Evolutionary conservation across 2,797 vertebrate species (phyloP).

Genomic region (Cynopterus sphinx): DNA sequence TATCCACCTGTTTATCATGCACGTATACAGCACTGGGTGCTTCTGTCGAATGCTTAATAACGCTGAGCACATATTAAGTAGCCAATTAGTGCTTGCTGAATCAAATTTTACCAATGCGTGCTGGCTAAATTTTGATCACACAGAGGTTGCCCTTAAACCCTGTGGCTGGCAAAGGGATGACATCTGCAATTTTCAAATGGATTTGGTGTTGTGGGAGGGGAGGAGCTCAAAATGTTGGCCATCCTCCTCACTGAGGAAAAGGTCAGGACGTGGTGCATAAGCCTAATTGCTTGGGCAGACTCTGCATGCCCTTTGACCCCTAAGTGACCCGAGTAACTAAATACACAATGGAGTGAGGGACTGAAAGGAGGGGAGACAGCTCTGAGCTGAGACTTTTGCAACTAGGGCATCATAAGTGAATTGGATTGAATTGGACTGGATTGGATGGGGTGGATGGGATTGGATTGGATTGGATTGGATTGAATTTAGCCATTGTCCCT

Average conservation of each 20-base stretch:
- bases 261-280: constrained; percentile 71
- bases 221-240: constrained; percentile 23
- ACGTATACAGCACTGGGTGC: neutral
- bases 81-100: neutral
- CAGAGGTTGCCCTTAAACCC: neutral
- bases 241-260: constrained; percentile 25
- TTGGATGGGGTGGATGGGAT: neutral
- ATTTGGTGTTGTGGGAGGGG: constrained; percentile 17
- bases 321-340: constrained; percentile 54
- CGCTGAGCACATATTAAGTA: neutral
- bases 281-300: constrained; percentile 76
- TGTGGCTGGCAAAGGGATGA: neutral
- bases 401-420: neutral
- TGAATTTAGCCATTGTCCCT: constrained; percentile 36
- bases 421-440: constrained; percentile 7
- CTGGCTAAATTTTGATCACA: neutral
- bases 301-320: constrained; percentile 64
- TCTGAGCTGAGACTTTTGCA: constrained; percentile 38
- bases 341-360: constrained; percentile 60
- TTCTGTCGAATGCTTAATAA: neutral
- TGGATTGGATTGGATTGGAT: neutral
- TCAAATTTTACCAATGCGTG: neutral
- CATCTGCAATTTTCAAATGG: constrained; percentile 67
- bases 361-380: neutral
- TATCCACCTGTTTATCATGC: neutral